Evolutionary conservation across 2,113 vertebrate genomes (phyloP).

Genomic region (Diadophis punctatus): DNA sequence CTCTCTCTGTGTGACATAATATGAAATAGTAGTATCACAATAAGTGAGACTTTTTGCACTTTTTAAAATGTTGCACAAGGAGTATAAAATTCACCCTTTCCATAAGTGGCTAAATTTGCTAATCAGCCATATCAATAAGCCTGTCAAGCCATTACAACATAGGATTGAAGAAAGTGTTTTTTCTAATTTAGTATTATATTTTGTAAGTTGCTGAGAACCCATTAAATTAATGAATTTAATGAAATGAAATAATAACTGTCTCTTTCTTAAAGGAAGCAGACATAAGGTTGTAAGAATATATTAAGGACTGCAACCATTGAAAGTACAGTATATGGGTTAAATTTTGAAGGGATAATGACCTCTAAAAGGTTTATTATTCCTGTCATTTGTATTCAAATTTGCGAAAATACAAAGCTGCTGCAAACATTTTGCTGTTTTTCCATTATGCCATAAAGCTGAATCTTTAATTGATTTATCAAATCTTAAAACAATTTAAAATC

Average conservation of each 20-base stretch:
- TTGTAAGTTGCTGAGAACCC: not conserved
- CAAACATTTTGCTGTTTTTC: not conserved
- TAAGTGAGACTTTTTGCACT: not conserved
- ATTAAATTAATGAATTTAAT: not conserved
- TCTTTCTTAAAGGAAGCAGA: not conserved
- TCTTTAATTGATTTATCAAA: not conserved
- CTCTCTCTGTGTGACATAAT: not conserved
- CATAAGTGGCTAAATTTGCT: not conserved
- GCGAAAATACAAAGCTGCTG: not conserved
- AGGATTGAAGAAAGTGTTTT: not conserved
- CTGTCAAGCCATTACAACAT: not conserved
- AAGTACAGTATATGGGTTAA: not conserved
- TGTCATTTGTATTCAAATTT: not conserved
- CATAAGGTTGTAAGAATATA: not conserved
- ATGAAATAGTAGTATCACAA: not conserved
- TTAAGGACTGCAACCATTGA: not conserved
- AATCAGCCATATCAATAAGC: not conserved
- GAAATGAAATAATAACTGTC: not conserved
- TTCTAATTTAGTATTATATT: not conserved
- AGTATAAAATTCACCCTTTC: not conserved
- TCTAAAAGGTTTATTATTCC: not conserved
- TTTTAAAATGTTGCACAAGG: not conserved
- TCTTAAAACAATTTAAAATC: not conserved
- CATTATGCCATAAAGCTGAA: not conserved
- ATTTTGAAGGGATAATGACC: not conserved